Evolutionary conservation across 2,797 vertebrate species (phyloP).

Genomic region (Xiphorhynchus erythropygius): DNA sequence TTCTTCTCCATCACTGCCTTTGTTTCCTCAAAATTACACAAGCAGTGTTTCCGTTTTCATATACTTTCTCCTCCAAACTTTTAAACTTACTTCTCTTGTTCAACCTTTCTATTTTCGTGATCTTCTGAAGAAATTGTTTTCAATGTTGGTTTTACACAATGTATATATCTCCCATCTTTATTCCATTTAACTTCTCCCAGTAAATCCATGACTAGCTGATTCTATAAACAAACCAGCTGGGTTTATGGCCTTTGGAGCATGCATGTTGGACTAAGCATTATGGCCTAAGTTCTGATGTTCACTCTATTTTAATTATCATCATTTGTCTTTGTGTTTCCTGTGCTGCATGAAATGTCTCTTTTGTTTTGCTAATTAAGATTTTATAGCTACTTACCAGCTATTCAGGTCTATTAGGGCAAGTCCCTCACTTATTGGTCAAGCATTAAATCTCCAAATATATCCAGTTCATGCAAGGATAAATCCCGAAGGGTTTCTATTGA

Average conservation of each 20-base stretch:
- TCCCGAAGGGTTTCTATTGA: not conserved
- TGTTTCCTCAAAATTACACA: not conserved
- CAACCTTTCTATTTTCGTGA: not conserved
- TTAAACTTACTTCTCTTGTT: not conserved
- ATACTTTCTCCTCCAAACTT: not conserved
- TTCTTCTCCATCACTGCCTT: not conserved
- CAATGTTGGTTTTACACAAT: not conserved
- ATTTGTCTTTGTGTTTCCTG: not conserved
- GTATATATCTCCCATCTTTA: not conserved
- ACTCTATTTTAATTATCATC: not conserved
- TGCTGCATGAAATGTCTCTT: not conserved
- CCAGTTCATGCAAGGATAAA: not conserved
- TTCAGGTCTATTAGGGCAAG: not conserved
- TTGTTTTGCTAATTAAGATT: constrained; percentile 18
- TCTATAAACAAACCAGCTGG: not conserved
- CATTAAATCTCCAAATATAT: not conserved
- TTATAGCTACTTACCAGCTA: not conserved
- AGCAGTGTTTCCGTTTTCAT: not conserved
- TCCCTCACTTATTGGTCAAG: not conserved
- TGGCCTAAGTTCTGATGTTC: not conserved
- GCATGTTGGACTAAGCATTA: not conserved
- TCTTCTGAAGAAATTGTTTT: not conserved
- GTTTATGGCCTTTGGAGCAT: not conserved
- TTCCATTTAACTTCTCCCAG: not conserved
- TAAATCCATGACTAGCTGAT: not conserved